Base-by-base conservation (phyloP, 2,113 vertebrate genomes). In the Periophthalmodon schlosseri region DNA sequence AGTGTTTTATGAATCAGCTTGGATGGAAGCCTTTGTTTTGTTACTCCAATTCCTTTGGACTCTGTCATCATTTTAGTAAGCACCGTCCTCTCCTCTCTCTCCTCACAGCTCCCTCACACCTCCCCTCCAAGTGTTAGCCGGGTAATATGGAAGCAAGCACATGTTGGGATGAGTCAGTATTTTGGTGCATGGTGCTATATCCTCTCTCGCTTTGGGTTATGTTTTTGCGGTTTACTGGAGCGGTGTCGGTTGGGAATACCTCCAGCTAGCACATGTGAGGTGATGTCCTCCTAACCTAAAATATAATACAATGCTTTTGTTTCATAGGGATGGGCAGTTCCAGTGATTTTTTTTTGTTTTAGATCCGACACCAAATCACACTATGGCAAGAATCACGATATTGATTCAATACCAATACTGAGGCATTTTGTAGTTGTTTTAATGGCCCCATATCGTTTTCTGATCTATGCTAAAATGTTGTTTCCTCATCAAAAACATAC, bases 111-210 rank as follows among this genome's bases (percentile, higher is more conserved):
- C 78, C 72, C 73, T 75, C 70, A 74, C 61, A 39, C 76, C 57
- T 34, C 69, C 81, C 68, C 85, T 75, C 85, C 84, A 85, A 88
- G 83, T 88, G 89, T 83, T 81, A 85, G 87, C 69, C 69, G 78
- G 83, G 70, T 84, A 87, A 87, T 86, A 87, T 83, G 87, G 80
- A 89, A 91, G 89, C 91, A 72, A 89, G 81, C 89, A 89, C 85
- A 90, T 89, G 90, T 80, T 89, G 56, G 78, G 84, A 86, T 91
- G 91, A 90, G 85, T 91, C 91, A 89, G 61, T 91, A 84, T 88
- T 88, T 86, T 89, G 83, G 73, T 70, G 88, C 76, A 60, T 66
- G 85, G 83, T 80, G 87, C 80, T 79, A 81, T 69, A 86, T 79
- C 76, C 74, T 80, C 69, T 34, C 85, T 88, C 76, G 47, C 36